Percentiles rank a stretch among this genome's conserved stretches.
Conservation (phyloP, 2,113 vertebrate genomes). For the Shinisaurus crocodilurus region DNA sequence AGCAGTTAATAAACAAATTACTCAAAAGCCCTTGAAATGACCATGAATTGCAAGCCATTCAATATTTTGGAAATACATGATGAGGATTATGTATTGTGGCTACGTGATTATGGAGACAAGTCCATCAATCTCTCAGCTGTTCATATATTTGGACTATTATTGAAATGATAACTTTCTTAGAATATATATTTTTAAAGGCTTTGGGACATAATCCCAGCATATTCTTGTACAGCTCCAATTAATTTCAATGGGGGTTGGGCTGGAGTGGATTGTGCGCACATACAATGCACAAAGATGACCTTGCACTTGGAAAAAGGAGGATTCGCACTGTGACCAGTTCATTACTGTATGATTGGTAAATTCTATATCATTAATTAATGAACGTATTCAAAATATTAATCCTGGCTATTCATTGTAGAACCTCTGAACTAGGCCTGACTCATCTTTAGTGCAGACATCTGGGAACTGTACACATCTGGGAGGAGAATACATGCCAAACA, state of each 20-base stretch:
- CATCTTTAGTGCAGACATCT: neutral
- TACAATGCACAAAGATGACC: no score
- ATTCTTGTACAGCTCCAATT: neutral
- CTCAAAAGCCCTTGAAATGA: conserved; percentile 19
- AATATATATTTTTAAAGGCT: neutral
- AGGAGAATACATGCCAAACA: neutral
- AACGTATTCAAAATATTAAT: neutral
- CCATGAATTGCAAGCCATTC: neutral
- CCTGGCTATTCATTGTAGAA: neutral
- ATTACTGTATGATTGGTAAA: no score
- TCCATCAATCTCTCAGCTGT: neutral
- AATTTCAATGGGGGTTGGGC: neutral
- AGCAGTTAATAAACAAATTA: conserved; percentile 20
- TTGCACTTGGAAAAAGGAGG: neutral
- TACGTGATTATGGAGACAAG: neutral
- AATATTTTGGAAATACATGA: conserved; percentile 16
- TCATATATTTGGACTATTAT: neutral
- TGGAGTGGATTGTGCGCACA: neutral
- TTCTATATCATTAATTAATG: no score
- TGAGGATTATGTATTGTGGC: fast-evolving
- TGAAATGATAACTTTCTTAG: neutral
- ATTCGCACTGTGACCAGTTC: neutral
- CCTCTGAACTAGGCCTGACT: neutral
- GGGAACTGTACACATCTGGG: neutral
- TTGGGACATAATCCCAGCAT: neutral